These are phyloP conservation scores for Paratilapia polleni DNA, from an alignment of 2,113 vertebrate species.

Conservation along the genomic window DNA sequence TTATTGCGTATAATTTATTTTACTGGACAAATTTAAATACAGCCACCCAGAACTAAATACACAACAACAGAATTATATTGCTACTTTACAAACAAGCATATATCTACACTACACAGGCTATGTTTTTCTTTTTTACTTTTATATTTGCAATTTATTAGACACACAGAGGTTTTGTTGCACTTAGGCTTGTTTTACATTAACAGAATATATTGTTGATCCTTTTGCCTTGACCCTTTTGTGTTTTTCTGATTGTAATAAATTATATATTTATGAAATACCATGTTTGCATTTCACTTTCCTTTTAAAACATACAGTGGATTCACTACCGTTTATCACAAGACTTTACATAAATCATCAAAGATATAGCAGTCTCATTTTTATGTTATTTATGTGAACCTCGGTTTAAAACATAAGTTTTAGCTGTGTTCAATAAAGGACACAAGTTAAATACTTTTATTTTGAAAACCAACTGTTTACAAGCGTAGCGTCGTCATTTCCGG, in stretches of 20 bases:
- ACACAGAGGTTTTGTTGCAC: no score
- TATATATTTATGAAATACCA: no score
- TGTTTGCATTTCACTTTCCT: not conserved
- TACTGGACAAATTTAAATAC: not conserved
- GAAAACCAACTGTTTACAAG: not conserved
- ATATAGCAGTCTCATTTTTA: not conserved
- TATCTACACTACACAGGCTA: no score
- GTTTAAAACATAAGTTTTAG: not conserved
- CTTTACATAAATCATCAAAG: not conserved
- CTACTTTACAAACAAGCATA: no score
- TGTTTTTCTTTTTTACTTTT: no score
- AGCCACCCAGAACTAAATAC: no score
- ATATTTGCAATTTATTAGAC: no score
- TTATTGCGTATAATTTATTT: not conserved
- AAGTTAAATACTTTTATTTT: slow-evolving; percentile 21
- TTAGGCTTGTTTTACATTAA: no score
- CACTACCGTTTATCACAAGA: not conserved
- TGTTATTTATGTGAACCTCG: not conserved
- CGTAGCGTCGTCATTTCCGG: slow-evolving; percentile 22
- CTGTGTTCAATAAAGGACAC: not conserved
- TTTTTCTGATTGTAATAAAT: not conserved
- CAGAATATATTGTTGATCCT: not conserved
- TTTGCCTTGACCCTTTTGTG: not conserved
- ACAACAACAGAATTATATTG: no score
- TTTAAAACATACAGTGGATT: not conserved